A percentile compares a stretch with the other conserved stretches of the same genome.
phyloP scores from a whole-genome alignment of 2,888 invertebrate genomes.

The Panopea generosa region DNA sequence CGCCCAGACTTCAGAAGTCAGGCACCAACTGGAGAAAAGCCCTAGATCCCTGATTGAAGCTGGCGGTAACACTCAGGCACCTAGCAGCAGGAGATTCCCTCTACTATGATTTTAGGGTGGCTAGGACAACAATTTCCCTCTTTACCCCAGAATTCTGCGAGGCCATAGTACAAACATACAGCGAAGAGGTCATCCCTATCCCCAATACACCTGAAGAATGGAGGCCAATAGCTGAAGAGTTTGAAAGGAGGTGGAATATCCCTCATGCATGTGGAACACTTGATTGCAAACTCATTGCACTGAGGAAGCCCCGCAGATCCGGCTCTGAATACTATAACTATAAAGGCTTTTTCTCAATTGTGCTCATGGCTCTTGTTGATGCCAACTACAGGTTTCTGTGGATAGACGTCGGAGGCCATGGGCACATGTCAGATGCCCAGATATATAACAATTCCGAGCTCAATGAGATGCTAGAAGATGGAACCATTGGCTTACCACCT shows the following conservation, averaged over 20 bases:
- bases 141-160: constrained; percentile 57
- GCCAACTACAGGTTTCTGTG: constrained; percentile 67
- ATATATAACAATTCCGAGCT: constrained; percentile 51
- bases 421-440: constrained; percentile 46
- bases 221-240: constrained; percentile 46
- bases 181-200: constrained; percentile 36
- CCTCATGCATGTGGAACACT: constrained; percentile 61
- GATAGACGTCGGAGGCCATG: constrained; percentile 44
- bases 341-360: constrained; percentile 59
- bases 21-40: too few relatives aligned
- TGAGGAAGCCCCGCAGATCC: constrained; percentile 29
- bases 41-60: too few relatives aligned
- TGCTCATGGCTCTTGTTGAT: constrained; percentile 63
- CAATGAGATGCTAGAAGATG: constrained; percentile 38
- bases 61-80: too few relatives aligned
- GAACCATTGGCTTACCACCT: constrained; percentile 49
- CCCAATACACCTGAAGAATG: constrained; percentile 52
- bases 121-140: constrained; percentile 46
- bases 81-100: constrained; percentile 27
- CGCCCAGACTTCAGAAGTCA: too few relatives aligned
- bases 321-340: constrained; percentile 62
- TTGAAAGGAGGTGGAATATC: constrained; percentile 53
- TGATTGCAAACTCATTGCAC: constrained; percentile 66
- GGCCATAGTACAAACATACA: constrained; percentile 54
- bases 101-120: constrained; percentile 38